phyloP scores from a whole-genome alignment of 2,888 invertebrate species.

The Lumbricus terrestris region DNA sequence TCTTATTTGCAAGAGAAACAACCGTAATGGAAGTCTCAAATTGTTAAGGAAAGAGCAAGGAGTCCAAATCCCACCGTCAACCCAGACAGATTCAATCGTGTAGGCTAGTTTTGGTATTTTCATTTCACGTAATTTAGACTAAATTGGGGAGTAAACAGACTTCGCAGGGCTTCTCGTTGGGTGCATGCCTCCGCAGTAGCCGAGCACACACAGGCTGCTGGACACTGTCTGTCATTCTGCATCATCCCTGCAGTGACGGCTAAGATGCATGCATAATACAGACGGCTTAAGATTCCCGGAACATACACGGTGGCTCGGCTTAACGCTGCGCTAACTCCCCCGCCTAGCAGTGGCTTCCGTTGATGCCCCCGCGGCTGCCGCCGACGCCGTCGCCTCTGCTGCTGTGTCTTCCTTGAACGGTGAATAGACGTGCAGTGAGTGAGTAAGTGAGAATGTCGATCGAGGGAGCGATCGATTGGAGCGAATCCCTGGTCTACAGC shows the following conservation, averaged over 20 bases:
- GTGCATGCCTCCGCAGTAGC: not conserved
- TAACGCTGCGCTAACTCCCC: not conserved
- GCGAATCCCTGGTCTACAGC: not conserved
- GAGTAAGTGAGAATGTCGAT: not conserved
- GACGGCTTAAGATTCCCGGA: not conserved
- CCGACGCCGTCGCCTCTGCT: not conserved
- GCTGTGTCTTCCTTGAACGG: conserved; percentile 3
- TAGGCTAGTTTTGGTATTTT: too few relatives aligned
- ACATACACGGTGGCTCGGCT: not conserved
- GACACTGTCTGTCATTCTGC: not conserved
- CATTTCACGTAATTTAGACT: not conserved
- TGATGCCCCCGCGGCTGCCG: not conserved
- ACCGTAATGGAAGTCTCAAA: not conserved
- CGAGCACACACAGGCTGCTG: not conserved
- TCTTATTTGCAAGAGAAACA: not conserved
- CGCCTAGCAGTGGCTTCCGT: not conserved
- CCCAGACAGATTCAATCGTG: not conserved
- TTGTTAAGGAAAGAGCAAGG: not conserved
- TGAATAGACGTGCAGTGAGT: conserved; percentile 3
- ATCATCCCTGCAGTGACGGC: not conserved
- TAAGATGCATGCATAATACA: conserved; percentile 3
- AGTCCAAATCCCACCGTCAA: too few relatives aligned
- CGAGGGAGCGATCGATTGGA: not conserved
- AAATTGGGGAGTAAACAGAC: not conserved
- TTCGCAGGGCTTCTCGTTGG: not conserved